phyloP scores from a whole-genome alignment of 2,113 vertebrate genomes.

The Lepisosteus osseus region DNA sequence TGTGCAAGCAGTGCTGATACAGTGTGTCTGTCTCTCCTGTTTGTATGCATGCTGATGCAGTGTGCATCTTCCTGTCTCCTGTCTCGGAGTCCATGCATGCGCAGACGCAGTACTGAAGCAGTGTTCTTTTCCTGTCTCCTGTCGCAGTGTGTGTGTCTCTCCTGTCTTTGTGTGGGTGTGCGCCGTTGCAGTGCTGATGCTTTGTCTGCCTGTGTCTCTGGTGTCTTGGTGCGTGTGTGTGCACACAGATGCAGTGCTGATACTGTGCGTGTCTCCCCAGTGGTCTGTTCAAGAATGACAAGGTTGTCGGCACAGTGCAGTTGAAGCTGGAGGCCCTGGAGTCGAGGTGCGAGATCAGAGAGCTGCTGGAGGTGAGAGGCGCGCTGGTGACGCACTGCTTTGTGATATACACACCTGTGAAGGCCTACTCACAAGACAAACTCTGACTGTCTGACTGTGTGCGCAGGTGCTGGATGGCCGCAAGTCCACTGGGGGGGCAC shows the following conservation, averaged over 20 bases:
- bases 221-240: not conserved
- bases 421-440: not conserved
- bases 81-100: too few species aligned
- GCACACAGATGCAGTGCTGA: not conserved
- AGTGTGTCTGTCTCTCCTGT: not conserved
- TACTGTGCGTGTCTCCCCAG: conserved; percentile 42
- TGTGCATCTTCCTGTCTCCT: too few species aligned
- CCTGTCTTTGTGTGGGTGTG: not conserved
- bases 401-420: not conserved
- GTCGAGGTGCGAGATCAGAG: conserved; percentile 73
- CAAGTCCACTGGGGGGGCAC: conserved; percentile 77
- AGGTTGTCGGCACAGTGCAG: conserved; percentile 76
- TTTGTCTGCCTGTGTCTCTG: not conserved
- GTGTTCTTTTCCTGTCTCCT: too few species aligned
- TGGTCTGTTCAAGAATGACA: conserved; percentile 82
- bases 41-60: too few species aligned
- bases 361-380: conserved; percentile 74
- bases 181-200: not conserved
- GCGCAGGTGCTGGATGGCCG: conserved; percentile 79
- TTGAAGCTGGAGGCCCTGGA: conserved; percentile 81
- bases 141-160: not conserved
- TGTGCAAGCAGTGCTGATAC: not conserved
- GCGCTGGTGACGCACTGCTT: not conserved
- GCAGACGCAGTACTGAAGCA: too few species aligned
- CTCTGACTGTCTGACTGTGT: not conserved